A percentile compares a stretch with the other conserved stretches of the same genome.
Evolutionary conservation across 1,140 invertebrate species (phyloP).

Genomic region (Penaeus japonicus): DNA sequence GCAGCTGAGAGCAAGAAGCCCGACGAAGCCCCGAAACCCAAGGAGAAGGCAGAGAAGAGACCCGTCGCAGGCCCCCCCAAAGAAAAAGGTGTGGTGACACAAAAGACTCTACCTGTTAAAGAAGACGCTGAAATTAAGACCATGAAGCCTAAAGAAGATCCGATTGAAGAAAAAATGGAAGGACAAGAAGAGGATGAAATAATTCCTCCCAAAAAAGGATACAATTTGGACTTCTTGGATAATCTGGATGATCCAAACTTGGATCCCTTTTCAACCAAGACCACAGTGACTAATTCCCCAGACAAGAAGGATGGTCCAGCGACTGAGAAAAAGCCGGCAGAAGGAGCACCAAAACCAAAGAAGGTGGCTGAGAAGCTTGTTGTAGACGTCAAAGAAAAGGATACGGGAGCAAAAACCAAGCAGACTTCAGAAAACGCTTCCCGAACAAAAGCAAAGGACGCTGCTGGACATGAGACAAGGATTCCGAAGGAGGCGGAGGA

Average conservation of each 20-base stretch:
- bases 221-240: slow-evolving; percentile 22
- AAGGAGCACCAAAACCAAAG: background rate
- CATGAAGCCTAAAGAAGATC: too few species aligned
- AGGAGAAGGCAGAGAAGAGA: background rate
- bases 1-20: background rate
- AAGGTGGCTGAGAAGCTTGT: background rate
- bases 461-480: background rate
- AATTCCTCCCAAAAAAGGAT: slow-evolving; percentile 19
- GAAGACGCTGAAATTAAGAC: too few species aligned
- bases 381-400: background rate
- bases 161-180: too few species aligned
- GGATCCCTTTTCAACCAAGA: background rate
- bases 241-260: slow-evolving; percentile 17
- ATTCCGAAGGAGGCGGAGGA: background rate
- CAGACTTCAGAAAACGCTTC: too few species aligned
- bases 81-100: too few species aligned
- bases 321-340: background rate
- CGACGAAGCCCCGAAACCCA: background rate
- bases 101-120: too few species aligned
- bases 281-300: background rate
- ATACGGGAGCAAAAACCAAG: background rate
- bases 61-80: too few species aligned
- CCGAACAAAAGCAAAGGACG: background rate
- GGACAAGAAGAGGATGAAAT: slow-evolving; percentile 6
- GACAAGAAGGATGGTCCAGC: background rate